A percentile compares a stretch with the other conserved stretches of the same genome.
Evolutionary conservation across 2,888 invertebrate species (phyloP).

Genomic region (Exocentrus adspersus): DNA sequence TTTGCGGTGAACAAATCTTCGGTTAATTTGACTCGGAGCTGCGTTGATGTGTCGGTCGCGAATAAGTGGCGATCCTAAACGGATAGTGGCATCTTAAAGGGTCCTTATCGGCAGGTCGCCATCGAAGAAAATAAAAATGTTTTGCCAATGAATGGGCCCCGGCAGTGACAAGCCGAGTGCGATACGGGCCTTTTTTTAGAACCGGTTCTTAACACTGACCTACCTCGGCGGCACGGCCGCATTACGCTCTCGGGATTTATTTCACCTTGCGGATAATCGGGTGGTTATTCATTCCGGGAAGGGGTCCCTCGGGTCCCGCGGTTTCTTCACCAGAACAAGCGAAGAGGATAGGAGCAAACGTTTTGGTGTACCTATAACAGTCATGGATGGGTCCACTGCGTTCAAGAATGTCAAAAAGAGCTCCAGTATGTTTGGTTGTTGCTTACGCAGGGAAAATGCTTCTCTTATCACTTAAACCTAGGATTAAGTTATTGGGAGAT

Average conservation of each 20-base stretch:
- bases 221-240: slow-evolving; percentile 22
- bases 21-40: slow-evolving; percentile 46
- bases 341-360: no score
- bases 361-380: no score
- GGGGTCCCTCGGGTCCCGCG: neutral
- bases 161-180: slow-evolving; percentile 34
- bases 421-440: no score
- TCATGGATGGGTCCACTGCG: no score
- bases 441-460: no score
- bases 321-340: neutral
- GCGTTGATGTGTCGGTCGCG: slow-evolving; percentile 36
- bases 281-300: slow-evolving; percentile 15
- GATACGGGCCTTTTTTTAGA: slow-evolving; percentile 29
- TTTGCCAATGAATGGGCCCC: slow-evolving; percentile 39
- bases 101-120: slow-evolving; percentile 39
- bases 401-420: no score
- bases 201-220: slow-evolving; percentile 31
- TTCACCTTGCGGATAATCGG: slow-evolving; percentile 3
- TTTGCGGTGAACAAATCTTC: slow-evolving; percentile 49
- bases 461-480: no score
- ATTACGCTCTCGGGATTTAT: slow-evolving; percentile 18
- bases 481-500: no score
- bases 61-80: slow-evolving; percentile 34
- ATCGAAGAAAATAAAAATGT: slow-evolving; percentile 40
- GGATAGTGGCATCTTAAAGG: slow-evolving; percentile 44